phyloP scores from a whole-genome alignment of 2,888 invertebrate species.

The Orchesella flavescens region DNA sequence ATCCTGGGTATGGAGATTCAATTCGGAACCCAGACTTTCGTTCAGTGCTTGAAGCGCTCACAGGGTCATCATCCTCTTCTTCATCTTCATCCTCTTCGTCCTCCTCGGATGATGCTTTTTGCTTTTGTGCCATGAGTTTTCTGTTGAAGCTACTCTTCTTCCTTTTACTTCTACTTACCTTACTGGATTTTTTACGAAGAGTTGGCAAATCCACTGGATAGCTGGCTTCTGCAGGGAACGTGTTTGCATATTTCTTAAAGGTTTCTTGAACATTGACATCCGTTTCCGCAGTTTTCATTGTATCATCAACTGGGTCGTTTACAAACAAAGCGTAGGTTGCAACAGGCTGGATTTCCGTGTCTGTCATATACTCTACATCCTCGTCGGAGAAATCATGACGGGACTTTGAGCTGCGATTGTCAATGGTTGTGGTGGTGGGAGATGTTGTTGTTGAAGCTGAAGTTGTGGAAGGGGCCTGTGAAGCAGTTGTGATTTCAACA shows the following conservation, averaged over 20 bases:
- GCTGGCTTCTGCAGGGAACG: slow-evolving; percentile 48
- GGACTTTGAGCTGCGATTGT: slow-evolving; percentile 49
- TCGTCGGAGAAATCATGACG: slow-evolving; percentile 58
- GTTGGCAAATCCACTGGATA: slow-evolving; percentile 46
- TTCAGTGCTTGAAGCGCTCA: slow-evolving; percentile 7
- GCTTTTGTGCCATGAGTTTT: neutral
- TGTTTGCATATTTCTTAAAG: slow-evolving; percentile 60
- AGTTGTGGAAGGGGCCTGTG: neutral
- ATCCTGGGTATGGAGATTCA: slow-evolving; percentile 27
- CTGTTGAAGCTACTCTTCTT: slow-evolving; percentile 15
- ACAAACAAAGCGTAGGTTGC: slow-evolving; percentile 60
- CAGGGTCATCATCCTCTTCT: slow-evolving; percentile 50
- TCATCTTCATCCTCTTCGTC: slow-evolving; percentile 57
- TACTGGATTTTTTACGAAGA: slow-evolving; percentile 6
- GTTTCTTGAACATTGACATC: slow-evolving; percentile 46
- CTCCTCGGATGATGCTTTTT: slow-evolving; percentile 36
- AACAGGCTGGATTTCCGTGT: slow-evolving; percentile 62
- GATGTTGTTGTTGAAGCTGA: neutral
- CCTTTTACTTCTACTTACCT: slow-evolving; percentile 11
- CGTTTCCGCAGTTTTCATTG: slow-evolving; percentile 38
- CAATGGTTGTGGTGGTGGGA: slow-evolving; percentile 13
- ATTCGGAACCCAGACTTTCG: neutral
- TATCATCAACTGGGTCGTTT: slow-evolving; percentile 49
- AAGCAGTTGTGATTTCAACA: neutral
- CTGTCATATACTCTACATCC: slow-evolving; percentile 59